Percentiles rank a stretch among this genome's conserved stretches.
These are phyloP conservation scores for Ormyrus thymus DNA, from an alignment of 2,888 invertebrate genomes.

Conservation along the genomic window DNA sequence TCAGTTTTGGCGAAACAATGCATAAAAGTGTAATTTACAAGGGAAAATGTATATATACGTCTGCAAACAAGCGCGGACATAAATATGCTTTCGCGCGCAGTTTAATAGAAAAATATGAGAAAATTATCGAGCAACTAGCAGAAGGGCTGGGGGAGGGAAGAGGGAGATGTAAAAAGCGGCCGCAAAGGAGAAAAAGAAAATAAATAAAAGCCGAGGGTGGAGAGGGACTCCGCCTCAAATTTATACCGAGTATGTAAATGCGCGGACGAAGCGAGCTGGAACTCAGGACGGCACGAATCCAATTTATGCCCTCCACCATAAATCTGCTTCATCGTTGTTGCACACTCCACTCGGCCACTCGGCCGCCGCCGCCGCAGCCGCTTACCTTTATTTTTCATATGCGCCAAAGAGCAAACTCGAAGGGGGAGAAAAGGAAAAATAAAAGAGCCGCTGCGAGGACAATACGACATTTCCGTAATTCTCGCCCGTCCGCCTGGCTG, in stretches of 20 bases:
- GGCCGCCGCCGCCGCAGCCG: neutral
- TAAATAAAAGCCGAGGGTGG: neutral
- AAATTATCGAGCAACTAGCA: constrained; percentile 18
- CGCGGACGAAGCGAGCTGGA: constrained; percentile 35
- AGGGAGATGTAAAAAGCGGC: neutral
- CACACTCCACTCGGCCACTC: constrained; percentile 9
- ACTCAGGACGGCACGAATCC: constrained; percentile 59
- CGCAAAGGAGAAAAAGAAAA: neutral
- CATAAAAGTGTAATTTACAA: neutral
- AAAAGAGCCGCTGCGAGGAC: constrained; percentile 5
- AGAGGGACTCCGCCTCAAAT: constrained; percentile 30
- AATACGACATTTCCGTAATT: constrained; percentile 35
- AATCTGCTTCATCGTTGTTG: constrained; percentile 64
- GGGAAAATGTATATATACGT: no score
- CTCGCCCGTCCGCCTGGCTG: constrained; percentile 11
- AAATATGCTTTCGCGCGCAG: no score
- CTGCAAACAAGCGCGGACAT: no score
- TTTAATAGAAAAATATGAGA: neutral
- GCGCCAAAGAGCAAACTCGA: neutral
- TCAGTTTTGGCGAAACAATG: neutral
- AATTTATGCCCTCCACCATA: constrained; percentile 59
- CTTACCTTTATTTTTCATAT: constrained; percentile 39
- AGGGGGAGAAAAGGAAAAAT: neutral
- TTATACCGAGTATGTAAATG: constrained; percentile 54
- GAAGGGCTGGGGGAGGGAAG: neutral